These are phyloP conservation scores for Pyralis farinalis DNA, from an alignment of 2,888 invertebrate species.

Conservation along the genomic window DNA sequence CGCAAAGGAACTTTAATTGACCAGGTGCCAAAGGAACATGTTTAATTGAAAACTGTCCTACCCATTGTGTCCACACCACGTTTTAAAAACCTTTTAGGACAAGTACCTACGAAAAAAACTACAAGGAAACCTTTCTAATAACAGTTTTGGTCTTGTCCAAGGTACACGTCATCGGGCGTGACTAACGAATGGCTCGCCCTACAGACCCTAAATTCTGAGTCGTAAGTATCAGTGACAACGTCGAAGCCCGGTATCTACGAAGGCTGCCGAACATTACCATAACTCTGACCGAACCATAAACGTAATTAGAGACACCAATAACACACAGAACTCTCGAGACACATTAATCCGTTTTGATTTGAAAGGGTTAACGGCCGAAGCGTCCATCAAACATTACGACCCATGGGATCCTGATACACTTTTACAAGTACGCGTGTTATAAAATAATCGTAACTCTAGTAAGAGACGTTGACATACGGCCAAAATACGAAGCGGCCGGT, in stretches of 20 bases:
- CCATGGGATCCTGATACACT: constrained; percentile 48
- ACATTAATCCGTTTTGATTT: constrained; percentile 70
- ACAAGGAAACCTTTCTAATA: constrained; percentile 72
- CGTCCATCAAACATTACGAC: constrained; percentile 54
- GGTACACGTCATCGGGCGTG: constrained; percentile 80
- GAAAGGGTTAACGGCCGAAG: constrained; percentile 56
- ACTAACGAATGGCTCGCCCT: constrained; percentile 81
- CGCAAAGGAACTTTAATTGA: constrained; percentile 5
- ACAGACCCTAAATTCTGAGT: constrained; percentile 79
- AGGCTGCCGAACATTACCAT: constrained; percentile 72
- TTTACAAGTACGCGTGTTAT: constrained; percentile 39
- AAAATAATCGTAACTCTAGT: constrained; percentile 47
- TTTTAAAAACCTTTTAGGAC: constrained; percentile 62
- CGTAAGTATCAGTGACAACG: constrained; percentile 75
- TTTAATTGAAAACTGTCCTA: background rate
- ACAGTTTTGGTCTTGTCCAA: constrained; percentile 81
- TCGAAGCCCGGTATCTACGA: constrained; percentile 55
- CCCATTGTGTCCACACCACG: constrained; percentile 23
- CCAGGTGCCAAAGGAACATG: constrained; percentile 5
- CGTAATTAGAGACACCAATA: constrained; percentile 75
- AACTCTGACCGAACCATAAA: constrained; percentile 68
- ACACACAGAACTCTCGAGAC: constrained; percentile 64
- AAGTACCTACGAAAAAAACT: constrained; percentile 52
- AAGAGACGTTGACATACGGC: constrained; percentile 38
- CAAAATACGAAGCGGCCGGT: constrained; percentile 36